Evolutionary conservation across 1,140 invertebrate species (phyloP).

Genomic region (Steinernema khuongi): DNA sequence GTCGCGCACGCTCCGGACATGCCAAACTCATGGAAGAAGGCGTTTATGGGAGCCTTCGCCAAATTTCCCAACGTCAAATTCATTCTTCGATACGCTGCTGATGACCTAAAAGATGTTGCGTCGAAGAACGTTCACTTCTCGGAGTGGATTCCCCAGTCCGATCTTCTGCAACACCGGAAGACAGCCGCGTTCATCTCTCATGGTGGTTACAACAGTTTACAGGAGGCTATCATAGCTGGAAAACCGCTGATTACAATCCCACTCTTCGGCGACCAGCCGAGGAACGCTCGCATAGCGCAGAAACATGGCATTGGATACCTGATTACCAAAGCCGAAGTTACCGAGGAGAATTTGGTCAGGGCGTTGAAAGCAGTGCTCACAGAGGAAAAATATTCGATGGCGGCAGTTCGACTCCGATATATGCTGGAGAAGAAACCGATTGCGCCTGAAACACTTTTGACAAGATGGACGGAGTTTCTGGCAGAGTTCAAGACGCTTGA

Average conservation of each 20-base stretch:
- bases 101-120: not conserved
- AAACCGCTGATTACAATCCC: slow-evolving; percentile 46
- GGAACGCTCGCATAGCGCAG: slow-evolving; percentile 34
- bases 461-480: slow-evolving; percentile 21
- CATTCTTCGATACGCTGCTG: not conserved
- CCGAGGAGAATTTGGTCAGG: slow-evolving; percentile 19
- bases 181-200: slow-evolving; percentile 7
- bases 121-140: slow-evolving; percentile 30
- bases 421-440: slow-evolving; percentile 17
- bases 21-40: slow-evolving; percentile 21
- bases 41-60: slow-evolving; percentile 3
- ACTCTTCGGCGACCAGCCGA: slow-evolving; percentile 45
- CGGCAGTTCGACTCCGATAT: not conserved
- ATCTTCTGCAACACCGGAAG: slow-evolving; percentile 24
- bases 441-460: slow-evolving; percentile 11
- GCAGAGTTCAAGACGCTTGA: slow-evolving; percentile 15
- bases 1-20: not conserved
- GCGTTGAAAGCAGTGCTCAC: slow-evolving; percentile 16
- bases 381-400: not conserved
- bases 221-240: slow-evolving; percentile 41
- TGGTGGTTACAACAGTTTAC: slow-evolving; percentile 29
- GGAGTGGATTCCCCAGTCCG: slow-evolving; percentile 40
- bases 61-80: slow-evolving; percentile 12
- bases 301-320: slow-evolving; percentile 32
- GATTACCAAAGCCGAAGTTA: slow-evolving; percentile 21